Base-by-base conservation (phyloP, 2,113 vertebrate genomes). In the Pituophis catenifer region DNA sequence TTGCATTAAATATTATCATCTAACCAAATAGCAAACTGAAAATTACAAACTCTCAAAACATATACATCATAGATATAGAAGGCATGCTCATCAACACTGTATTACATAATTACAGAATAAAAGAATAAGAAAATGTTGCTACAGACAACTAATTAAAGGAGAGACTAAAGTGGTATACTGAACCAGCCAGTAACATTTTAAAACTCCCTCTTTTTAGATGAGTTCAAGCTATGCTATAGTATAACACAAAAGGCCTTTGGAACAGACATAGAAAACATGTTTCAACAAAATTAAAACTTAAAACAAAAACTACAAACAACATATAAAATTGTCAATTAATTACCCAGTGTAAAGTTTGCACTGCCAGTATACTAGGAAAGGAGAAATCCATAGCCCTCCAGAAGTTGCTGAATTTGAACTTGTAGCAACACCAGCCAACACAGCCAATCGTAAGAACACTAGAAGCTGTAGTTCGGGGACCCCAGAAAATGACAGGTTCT, bases 151-250 rank as follows among this genome's bases (percentile, higher is more conserved):
- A 96, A 98, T 97, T 98, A 98, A 98, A 98, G 95, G 48, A 21
- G 59, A 95, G 93, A 96, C 88, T 96, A 91, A 96, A 96, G 94
- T 90, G 94, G 97, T 50, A 91, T 96, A 97, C 98, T 98, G 98
- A 97, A 95, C 98, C 98, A 97, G 98, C 96, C 98, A 98, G 98
- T 97, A 97, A 96, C 95, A 96, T 94, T 96, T 96, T 95, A 93
- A 17, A 95, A 96, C 87, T 95, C 75, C 95, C 94, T 91, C 94
- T 93, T 91, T 96, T 96, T 94, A 91, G 94, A 54, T 94, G 85
- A 91, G 96, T 86, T n/a, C 89, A 93, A 95, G 91, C 89, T 91
- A 92, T 95, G 93, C 94, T 95, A 95, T 81, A 95, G 8, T 81
- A 93, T 65, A 90, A 96, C 93, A 95, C 29, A 95, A 96, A 70